These are phyloP conservation scores for Orthosia gracilis DNA, from an alignment of 2,888 invertebrate genomes.

Conservation along the genomic window DNA sequence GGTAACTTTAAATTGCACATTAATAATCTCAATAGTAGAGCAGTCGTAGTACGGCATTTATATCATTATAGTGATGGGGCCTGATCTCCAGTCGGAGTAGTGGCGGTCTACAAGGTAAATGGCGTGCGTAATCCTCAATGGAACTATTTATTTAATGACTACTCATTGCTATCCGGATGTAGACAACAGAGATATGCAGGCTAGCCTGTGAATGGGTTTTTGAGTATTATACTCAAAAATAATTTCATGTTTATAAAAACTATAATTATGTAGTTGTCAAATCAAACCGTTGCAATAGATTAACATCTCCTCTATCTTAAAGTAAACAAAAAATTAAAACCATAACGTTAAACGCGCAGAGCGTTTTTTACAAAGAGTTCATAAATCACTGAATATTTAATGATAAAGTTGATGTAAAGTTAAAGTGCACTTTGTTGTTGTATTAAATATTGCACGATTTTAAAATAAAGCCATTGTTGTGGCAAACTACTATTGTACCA, in stretches of 20 bases:
- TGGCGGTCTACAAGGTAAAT: slow-evolving; percentile 59
- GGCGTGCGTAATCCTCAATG: slow-evolving; percentile 56
- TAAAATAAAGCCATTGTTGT: slow-evolving; percentile 25
- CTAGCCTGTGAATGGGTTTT: slow-evolving; percentile 22
- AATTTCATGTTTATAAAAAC: neutral
- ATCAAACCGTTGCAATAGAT: slow-evolving; percentile 3
- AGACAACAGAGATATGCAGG: slow-evolving; percentile 21
- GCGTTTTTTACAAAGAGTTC: neutral
- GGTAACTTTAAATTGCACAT: slow-evolving; percentile 28
- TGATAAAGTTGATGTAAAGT: neutral
- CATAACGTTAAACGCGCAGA: neutral
- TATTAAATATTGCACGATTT: slow-evolving; percentile 8
- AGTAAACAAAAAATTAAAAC: neutral
- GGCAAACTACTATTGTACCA: slow-evolving; percentile 7
- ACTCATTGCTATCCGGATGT: slow-evolving; percentile 64
- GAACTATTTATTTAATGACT: slow-evolving; percentile 62
- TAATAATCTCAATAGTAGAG: slow-evolving; percentile 25
- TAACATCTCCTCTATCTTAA: neutral
- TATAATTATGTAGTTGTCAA: neutral
- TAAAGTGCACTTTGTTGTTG: slow-evolving; percentile 14
- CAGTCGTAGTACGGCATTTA: slow-evolving; percentile 45
- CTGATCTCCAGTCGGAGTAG: slow-evolving; percentile 58
- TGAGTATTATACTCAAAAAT: slow-evolving; percentile 10
- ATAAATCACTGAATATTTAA: slow-evolving; percentile 26
- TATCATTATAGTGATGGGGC: slow-evolving; percentile 62